These are phyloP conservation scores for Anarhynchus alexandrinus DNA, from an alignment of 2,113 vertebrate species.

Conservation along the genomic window DNA sequence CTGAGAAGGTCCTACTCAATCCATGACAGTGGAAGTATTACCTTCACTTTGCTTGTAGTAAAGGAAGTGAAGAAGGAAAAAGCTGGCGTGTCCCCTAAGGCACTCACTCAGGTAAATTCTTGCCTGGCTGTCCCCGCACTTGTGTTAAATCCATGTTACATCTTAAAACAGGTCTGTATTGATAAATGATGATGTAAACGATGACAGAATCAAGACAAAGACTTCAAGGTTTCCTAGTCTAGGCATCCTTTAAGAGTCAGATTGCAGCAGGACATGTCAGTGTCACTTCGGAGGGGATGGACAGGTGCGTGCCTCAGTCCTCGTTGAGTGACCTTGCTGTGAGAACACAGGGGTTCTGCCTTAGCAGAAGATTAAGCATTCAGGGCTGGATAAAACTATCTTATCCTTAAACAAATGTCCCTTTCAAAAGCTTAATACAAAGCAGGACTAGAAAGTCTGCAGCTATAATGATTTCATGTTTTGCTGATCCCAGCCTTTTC, in stretches of 20 bases:
- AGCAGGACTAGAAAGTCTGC: conserved; percentile 74
- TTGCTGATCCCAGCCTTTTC: conserved; percentile 79
- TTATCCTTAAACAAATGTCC: conserved; percentile 79
- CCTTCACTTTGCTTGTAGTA: background rate
- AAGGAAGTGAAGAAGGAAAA: background rate
- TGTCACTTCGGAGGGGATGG: background rate
- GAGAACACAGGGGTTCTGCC: background rate
- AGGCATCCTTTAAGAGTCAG: background rate
- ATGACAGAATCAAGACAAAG: background rate
- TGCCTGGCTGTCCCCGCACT: background rate
- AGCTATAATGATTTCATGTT: conserved; percentile 79
- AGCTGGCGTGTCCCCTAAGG: background rate
- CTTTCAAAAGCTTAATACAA: conserved; percentile 75
- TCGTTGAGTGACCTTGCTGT: conserved; percentile 2
- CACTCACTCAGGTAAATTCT: background rate
- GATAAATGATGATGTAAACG: background rate
- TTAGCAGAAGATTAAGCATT: conserved; percentile 48
- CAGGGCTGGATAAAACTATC: conserved; percentile 58
- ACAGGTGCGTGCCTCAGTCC: background rate
- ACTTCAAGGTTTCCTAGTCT: background rate
- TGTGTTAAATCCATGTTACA: background rate
- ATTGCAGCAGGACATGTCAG: background rate
- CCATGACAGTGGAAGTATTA: background rate
- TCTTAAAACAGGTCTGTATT: background rate
- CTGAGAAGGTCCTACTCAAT: background rate